phyloP scores from a whole-genome alignment of 2,888 invertebrate species.

The Pseudococcus longispinus region DNA sequence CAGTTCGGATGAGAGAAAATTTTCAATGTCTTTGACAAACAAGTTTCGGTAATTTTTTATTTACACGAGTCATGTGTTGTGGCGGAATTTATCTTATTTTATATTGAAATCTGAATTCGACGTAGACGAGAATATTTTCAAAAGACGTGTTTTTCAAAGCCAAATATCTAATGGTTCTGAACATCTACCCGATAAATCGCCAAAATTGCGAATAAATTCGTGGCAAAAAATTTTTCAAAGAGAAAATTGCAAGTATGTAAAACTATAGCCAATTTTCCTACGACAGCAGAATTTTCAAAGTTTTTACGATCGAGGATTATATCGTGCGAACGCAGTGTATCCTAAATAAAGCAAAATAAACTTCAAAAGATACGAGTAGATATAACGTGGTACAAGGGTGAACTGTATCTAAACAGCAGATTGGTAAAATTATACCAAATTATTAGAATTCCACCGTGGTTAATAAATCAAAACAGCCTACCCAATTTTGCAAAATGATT shows the following conservation, averaged over 20 bases:
- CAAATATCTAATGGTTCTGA: not conserved
- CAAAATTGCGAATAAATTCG: not conserved
- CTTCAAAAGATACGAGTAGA: not conserved
- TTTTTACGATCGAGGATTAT: not conserved
- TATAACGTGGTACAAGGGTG: not conserved
- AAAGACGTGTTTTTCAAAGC: not conserved
- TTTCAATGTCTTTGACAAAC: not conserved
- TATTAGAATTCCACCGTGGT: not conserved
- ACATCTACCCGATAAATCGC: not conserved
- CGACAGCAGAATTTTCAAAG: not conserved
- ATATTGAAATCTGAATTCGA: not conserved
- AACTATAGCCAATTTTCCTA: not conserved
- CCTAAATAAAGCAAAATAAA: not conserved
- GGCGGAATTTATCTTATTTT: not conserved
- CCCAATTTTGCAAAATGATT: not conserved
- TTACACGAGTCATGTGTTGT: not conserved
- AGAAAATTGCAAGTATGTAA: not conserved
- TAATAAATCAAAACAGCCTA: not conserved
- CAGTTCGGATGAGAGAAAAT: not conserved
- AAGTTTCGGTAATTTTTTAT: not conserved
- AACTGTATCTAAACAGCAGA: not conserved
- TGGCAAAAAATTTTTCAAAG: too few species aligned
- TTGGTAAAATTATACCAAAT: conserved; percentile 15
- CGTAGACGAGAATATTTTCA: not conserved
- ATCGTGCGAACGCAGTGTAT: not conserved